Evolutionary conservation across 2,113 vertebrate species (phyloP).

Genomic region (Rhipidura dahli): DNA sequence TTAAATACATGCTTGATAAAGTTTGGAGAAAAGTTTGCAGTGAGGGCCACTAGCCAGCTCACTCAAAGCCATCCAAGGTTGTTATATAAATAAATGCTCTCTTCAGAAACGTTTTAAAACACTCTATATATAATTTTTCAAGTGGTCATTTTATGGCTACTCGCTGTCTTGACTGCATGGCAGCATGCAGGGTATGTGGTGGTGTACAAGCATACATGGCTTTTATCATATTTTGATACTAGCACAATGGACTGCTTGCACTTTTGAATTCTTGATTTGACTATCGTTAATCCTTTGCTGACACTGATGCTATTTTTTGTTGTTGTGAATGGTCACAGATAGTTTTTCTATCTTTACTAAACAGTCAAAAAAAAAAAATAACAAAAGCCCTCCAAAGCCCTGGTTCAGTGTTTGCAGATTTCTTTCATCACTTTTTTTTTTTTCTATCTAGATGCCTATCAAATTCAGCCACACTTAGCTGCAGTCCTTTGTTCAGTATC

Average conservation of each 20-base stretch:
- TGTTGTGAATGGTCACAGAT: not conserved
- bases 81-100: not conserved
- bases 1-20: not conserved
- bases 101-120: not conserved
- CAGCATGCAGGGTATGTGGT: not conserved
- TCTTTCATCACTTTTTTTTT: slow-evolving; percentile 13
- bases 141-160: not conserved
- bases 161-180: not conserved
- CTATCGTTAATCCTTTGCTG: slow-evolving; percentile 24
- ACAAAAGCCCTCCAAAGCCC: slow-evolving; percentile 29
- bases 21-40: not conserved
- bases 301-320: slow-evolving; percentile 10
- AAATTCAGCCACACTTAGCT: slow-evolving; percentile 32
- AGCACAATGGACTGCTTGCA: not conserved
- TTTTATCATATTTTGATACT: not conserved
- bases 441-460: slow-evolving; percentile 25
- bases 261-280: slow-evolving; percentile 6
- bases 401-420: slow-evolving; percentile 33
- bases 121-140: not conserved
- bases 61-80: not conserved
- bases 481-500: slow-evolving; percentile 49
- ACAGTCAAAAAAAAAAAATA: not conserved
- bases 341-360: slow-evolving; percentile 31
- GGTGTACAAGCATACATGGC: not conserved
- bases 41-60: not conserved